Conservation (phyloP, 2,888 invertebrate genomes). For the Argynnis bischoffii region DNA sequence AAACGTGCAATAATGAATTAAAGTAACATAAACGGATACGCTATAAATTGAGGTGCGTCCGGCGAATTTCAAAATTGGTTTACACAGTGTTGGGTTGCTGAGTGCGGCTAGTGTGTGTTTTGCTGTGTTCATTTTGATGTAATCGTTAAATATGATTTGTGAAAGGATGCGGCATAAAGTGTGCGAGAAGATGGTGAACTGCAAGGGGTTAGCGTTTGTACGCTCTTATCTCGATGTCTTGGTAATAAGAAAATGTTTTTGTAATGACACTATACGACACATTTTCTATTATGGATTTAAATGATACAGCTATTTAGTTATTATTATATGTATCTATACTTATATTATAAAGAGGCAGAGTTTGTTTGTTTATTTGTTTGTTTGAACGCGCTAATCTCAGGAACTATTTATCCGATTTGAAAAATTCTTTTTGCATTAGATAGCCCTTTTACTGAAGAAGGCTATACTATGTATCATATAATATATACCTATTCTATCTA, state of each 20-base stretch:
- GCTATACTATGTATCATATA: no score
- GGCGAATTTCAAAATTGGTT: constrained; percentile 66
- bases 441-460: no score
- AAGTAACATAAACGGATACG: constrained; percentile 44
- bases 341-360: no score
- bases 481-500: no score
- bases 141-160: constrained; percentile 59
- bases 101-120: constrained; percentile 48
- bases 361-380: no score
- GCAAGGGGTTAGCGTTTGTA: constrained; percentile 68
- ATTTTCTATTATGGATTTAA: neutral
- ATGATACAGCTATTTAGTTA: neutral
- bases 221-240: constrained; percentile 69
- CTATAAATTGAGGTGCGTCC: constrained; percentile 63
- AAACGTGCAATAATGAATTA: constrained; percentile 37
- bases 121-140: constrained; percentile 17
- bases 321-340: neutral
- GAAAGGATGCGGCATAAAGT: constrained; percentile 69
- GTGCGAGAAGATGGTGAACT: constrained; percentile 72
- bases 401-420: no score
- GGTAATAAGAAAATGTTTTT: constrained; percentile 50
- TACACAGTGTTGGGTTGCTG: constrained; percentile 50
- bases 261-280: no score
- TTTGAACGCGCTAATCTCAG: no score
- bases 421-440: no score